These are phyloP conservation scores for Mythimna albipuncta DNA, from an alignment of 2,888 invertebrate genomes.

Conservation along the genomic window DNA sequence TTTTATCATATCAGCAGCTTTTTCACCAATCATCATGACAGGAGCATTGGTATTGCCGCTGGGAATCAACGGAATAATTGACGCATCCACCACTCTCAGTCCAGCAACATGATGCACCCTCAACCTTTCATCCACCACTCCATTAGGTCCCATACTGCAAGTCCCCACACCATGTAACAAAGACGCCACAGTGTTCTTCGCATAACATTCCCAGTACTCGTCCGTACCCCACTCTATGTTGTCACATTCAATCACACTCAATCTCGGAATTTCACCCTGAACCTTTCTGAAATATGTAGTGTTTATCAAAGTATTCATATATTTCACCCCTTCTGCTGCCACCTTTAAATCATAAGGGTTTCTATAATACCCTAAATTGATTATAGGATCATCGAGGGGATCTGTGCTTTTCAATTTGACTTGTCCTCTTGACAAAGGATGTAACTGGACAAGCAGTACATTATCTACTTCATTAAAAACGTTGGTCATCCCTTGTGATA, in stretches of 20 bases:
- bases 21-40: slow-evolving; percentile 86
- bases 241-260: slow-evolving; percentile 88
- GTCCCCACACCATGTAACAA: slow-evolving; percentile 91
- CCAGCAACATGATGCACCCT: slow-evolving; percentile 76
- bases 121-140: slow-evolving; percentile 81
- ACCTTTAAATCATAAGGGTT: slow-evolving; percentile 73
- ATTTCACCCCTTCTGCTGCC: slow-evolving; percentile 75
- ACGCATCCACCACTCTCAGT: slow-evolving; percentile 82
- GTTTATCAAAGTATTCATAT: slow-evolving; percentile 71
- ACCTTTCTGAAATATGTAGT: slow-evolving; percentile 77
- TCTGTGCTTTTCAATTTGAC: slow-evolving; percentile 76
- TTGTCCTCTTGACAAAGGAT: slow-evolving; percentile 81
- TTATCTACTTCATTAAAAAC: slow-evolving; percentile 74
- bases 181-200: slow-evolving; percentile 88
- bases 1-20: slow-evolving; percentile 85
- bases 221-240: slow-evolving; percentile 86
- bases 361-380: slow-evolving; percentile 79
- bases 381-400: slow-evolving; percentile 78
- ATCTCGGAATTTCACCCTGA: slow-evolving; percentile 69
- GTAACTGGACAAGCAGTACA: slow-evolving; percentile 72
- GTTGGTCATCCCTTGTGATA: slow-evolving; percentile 74
- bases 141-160: slow-evolving; percentile 80
- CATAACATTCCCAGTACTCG: slow-evolving; percentile 92
- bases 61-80: slow-evolving; percentile 81
- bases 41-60: slow-evolving; percentile 85